These are phyloP conservation scores for Tor tambroides DNA, from an alignment of 2,113 vertebrate genomes.

Conservation along the genomic window DNA sequence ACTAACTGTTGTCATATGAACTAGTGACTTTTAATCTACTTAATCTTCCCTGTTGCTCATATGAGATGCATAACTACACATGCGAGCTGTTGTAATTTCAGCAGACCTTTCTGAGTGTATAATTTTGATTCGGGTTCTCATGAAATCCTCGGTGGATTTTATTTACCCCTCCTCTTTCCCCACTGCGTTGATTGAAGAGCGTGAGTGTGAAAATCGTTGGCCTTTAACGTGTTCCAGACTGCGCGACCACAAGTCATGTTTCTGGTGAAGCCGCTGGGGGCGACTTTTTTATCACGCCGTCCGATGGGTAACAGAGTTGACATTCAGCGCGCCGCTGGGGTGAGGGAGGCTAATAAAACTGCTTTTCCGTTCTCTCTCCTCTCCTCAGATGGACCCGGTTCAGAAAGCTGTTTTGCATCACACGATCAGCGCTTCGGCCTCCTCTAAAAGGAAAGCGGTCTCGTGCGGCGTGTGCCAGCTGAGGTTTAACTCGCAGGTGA, in stretches of 20 bases:
- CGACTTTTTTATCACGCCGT: slow-evolving; percentile 36
- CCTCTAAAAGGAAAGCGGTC: slow-evolving; percentile 89
- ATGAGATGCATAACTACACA: neutral
- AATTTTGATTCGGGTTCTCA: neutral
- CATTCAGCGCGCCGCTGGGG: slow-evolving; percentile 54
- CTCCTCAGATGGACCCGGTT: slow-evolving; percentile 94
- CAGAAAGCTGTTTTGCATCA: slow-evolving; percentile 98
- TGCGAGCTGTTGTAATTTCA: neutral
- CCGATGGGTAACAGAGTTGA: slow-evolving; percentile 49
- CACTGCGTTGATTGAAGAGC: slow-evolving; percentile 11
- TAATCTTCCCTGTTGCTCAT: no score
- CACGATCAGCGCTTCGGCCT: slow-evolving; percentile 88
- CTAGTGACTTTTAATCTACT: neutral
- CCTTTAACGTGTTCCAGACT: slow-evolving; percentile 41
- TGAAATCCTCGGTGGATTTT: neutral
- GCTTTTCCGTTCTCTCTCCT: slow-evolving; percentile 58
- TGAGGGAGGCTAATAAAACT: slow-evolving; percentile 73
- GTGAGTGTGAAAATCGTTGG: slow-evolving; percentile 19
- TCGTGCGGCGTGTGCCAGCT: slow-evolving; percentile 95
- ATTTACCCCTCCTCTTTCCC: neutral
- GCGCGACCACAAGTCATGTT: slow-evolving; percentile 19
- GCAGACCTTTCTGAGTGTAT: slow-evolving; percentile 11
- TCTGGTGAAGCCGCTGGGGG: slow-evolving; percentile 28
- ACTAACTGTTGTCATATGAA: neutral
- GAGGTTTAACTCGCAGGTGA: slow-evolving; percentile 99